These are phyloP conservation scores for Margaritifera margaritifera DNA, from an alignment of 2,888 invertebrate genomes.

Conservation along the genomic window DNA sequence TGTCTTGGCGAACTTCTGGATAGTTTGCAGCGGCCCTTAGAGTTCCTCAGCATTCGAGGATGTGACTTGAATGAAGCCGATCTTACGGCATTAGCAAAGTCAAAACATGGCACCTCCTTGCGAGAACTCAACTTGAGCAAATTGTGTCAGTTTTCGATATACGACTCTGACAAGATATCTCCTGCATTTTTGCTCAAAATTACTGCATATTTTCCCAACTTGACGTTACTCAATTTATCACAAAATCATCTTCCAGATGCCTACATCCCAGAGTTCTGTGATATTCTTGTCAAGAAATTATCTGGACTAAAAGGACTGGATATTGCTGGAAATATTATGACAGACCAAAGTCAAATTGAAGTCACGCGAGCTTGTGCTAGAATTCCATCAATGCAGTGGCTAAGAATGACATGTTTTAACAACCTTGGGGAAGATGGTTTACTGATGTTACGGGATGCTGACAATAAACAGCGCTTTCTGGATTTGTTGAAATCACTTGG, in stretches of 20 bases:
- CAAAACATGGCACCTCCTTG: constrained; percentile 49
- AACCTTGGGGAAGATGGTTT: constrained; percentile 3
- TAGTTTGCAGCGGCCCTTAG: constrained; percentile 44
- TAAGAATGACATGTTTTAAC: constrained; percentile 43
- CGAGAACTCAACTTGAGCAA: constrained; percentile 58
- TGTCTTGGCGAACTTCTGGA: constrained; percentile 58
- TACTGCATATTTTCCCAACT: constrained; percentile 46
- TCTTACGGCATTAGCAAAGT: constrained; percentile 42
- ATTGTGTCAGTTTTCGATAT: constrained; percentile 57
- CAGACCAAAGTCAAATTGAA: constrained; percentile 43
- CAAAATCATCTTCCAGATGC: constrained; percentile 55
- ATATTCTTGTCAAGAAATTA: constrained; percentile 34
- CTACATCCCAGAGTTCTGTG: constrained; percentile 43
- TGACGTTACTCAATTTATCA: constrained; percentile 52
- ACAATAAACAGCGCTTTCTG: constrained; percentile 17
- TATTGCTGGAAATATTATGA: constrained; percentile 53
- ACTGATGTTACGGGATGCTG: constrained; percentile 6
- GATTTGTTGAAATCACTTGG: constrained; percentile 37
- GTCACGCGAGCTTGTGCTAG: constrained; percentile 47
- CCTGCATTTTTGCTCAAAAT: constrained; percentile 47
- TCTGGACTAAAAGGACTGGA: constrained; percentile 46
- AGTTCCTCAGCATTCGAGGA: constrained; percentile 53
- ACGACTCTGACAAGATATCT: constrained; percentile 51
- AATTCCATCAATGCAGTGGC: constrained; percentile 46
- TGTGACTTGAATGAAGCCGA: constrained; percentile 60